These are phyloP conservation scores for Malurus elegans DNA, from an alignment of 2,113 vertebrate genomes.

Conservation along the genomic window DNA sequence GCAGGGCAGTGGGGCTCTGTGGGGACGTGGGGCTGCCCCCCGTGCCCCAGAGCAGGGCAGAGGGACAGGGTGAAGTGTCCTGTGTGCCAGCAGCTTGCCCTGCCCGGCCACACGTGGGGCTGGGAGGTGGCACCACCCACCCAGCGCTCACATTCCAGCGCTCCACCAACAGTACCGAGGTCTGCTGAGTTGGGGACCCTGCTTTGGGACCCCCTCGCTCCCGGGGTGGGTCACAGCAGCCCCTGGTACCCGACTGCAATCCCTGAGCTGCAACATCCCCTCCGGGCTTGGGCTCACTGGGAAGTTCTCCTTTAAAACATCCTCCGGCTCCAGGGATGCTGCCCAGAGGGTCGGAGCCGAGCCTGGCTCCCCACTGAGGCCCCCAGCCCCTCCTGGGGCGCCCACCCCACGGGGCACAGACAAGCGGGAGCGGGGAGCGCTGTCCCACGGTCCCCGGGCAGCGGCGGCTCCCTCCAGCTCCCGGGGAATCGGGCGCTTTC, in stretches of 20 bases:
- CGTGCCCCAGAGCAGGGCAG: not conserved
- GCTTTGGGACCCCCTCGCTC: accelerated
- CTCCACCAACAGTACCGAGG: not conserved
- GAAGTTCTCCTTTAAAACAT: not conserved
- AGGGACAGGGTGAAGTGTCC: not conserved
- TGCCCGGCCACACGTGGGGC: accelerated
- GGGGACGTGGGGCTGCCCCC: accelerated
- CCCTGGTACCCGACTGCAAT: accelerated
- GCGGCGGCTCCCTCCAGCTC: not conserved
- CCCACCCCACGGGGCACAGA: not conserved
- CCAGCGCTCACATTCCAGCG: accelerated
- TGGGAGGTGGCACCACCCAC: not conserved
- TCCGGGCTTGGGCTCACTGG: accelerated
- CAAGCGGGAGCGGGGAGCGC: not conserved
- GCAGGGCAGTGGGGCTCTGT: not conserved
- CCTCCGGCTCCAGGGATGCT: not conserved
- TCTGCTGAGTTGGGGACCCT: too few species aligned
- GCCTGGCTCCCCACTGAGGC: not conserved
- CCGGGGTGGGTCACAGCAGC: not conserved
- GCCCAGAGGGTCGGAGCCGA: accelerated
- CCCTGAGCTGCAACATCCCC: not conserved
- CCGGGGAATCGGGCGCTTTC: accelerated
- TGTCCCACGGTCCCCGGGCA: not conserved
- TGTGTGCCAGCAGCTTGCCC: not conserved
- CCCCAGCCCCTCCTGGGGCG: not conserved